A percentile compares a stretch with the other conserved stretches of the same genome.
Evolutionary conservation across 1,140 invertebrate species (phyloP).

Genomic region (Ceratosolen fusciceps): DNA sequence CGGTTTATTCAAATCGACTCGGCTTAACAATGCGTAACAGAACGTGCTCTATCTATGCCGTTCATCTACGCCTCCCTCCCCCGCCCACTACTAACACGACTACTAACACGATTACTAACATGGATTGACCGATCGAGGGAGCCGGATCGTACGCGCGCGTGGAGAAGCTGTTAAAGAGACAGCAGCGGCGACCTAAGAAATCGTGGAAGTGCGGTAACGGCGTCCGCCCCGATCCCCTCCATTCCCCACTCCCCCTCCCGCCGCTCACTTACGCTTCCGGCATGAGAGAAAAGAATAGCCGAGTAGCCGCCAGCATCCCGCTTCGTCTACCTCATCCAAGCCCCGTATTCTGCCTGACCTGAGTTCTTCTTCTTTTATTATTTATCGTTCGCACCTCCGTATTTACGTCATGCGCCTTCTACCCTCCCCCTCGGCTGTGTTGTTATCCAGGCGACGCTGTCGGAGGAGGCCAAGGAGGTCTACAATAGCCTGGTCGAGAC

Average conservation of each 20-base stretch:
- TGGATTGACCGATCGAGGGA: no score
- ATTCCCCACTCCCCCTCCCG: neutral
- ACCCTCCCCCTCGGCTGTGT: constrained; percentile 41
- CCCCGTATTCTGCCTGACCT: constrained; percentile 2
- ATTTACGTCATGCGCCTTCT: constrained; percentile 32
- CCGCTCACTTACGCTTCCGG: neutral
- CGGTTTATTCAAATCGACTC: no score
- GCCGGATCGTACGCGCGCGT: no score
- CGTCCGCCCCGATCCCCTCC: neutral
- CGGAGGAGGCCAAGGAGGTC: constrained; percentile 88
- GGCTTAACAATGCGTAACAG: no score
- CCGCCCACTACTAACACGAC: no score
- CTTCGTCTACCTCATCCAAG: neutral
- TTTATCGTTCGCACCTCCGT: constrained; percentile 42
- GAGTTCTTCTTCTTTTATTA: constrained; percentile 33
- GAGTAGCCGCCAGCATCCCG: neutral
- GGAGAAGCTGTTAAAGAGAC: no score
- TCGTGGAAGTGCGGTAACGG: no score
- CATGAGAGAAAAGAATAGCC: neutral
- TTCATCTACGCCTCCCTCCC: no score
- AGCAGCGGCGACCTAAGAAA: no score
- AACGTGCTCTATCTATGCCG: no score
- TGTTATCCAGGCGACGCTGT: constrained; percentile 75
- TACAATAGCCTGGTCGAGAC: constrained; percentile 92
- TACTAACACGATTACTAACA: no score